Conservation (phyloP, 2,113 vertebrate genomes). For the Bufo bufo region DNA sequence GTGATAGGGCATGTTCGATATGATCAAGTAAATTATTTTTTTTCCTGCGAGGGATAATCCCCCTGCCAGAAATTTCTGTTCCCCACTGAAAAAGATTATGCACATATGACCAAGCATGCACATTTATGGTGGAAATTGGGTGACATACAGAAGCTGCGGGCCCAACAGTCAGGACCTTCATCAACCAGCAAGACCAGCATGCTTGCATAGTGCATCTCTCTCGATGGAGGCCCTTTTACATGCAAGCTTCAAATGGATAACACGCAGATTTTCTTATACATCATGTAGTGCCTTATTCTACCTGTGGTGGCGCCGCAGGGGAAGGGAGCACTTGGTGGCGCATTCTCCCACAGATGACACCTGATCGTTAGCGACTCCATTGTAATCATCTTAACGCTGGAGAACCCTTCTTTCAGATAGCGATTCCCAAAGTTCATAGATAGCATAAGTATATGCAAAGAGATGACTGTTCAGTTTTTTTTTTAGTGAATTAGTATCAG, state of each 20-base stretch:
- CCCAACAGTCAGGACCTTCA: background rate
- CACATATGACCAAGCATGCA: background rate
- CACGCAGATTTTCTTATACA: too few species aligned
- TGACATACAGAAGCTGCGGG: background rate
- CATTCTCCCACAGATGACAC: too few species aligned
- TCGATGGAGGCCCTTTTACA: background rate
- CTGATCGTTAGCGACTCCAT: too few species aligned
- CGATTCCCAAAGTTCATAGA: too few species aligned
- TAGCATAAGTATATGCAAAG: too few species aligned
- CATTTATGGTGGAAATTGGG: background rate
- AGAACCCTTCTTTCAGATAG: too few species aligned
- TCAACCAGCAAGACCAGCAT: background rate
- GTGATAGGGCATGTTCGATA: background rate
- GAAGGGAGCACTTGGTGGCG: background rate
- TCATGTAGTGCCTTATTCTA: too few species aligned
- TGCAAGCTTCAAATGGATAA: background rate
- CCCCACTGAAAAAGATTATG: background rate
- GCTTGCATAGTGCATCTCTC: background rate
- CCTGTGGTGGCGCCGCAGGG: background rate
- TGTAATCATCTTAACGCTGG: too few species aligned
- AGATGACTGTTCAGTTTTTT: too few species aligned
- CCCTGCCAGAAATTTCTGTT: background rate
- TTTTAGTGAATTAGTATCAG: too few species aligned
- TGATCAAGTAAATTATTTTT: too few species aligned
- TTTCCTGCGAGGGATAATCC: too few species aligned